Evolutionary conservation across 1,140 invertebrate genomes (phyloP).

Genomic region (Vanessa tameamea): DNA sequence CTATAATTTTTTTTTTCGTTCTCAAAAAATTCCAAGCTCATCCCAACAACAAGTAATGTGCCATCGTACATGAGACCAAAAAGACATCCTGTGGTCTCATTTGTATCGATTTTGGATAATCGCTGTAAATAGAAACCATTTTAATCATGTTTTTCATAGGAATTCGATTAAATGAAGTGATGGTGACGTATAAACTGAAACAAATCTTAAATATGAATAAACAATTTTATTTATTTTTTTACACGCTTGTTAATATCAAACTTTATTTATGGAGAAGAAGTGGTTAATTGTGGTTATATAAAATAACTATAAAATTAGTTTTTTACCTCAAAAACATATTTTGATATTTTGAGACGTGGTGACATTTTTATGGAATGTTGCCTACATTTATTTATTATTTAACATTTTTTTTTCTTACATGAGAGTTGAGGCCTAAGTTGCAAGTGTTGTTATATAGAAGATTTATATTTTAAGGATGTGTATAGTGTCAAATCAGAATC

Average conservation of each 20-base stretch:
- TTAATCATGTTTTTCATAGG: neutral
- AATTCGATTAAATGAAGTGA: neutral
- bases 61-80: constrained; percentile 88
- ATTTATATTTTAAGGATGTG: no score
- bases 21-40: constrained; percentile 83
- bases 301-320: constrained; percentile 32
- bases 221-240: constrained; percentile 2
- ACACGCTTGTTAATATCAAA: neutral
- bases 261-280: neutral
- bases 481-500: no score
- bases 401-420: neutral
- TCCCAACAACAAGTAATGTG: constrained; percentile 84
- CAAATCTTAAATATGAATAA: neutral
- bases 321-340: constrained; percentile 80
- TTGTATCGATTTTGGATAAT: constrained; percentile 72
- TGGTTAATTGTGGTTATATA: neutral
- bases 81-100: constrained; percentile 84
- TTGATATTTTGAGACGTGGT: constrained; percentile 81
- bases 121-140: constrained; percentile 49
- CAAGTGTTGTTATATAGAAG: no score
- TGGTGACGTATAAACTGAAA: constrained; percentile 38
- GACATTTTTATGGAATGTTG: constrained; percentile 77
- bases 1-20: constrained; percentile 80
- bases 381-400: constrained; percentile 33
- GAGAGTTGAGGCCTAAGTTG: no score